phyloP scores from a whole-genome alignment of 2,888 invertebrate species.

The Muscina levida region DNA sequence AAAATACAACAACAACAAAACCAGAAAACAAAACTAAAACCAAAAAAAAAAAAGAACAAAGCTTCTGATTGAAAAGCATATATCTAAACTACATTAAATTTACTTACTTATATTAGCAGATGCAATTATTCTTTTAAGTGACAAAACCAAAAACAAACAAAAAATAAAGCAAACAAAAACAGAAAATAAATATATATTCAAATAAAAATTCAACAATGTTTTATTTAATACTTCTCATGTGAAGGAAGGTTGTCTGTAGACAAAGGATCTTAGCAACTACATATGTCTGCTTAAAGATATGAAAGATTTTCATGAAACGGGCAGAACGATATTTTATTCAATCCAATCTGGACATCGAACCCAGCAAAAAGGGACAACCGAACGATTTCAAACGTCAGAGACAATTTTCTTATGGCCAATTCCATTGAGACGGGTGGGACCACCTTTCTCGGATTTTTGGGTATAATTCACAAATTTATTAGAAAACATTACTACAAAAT shows the following conservation, averaged over 20 bases:
- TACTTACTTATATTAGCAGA: conserved; percentile 74
- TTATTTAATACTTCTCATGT: conserved; percentile 33
- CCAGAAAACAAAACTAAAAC: conserved; percentile 13
- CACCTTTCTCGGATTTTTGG: too few species aligned
- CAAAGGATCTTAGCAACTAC: too few species aligned
- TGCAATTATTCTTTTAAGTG: conserved; percentile 78
- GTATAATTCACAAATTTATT: too few species aligned
- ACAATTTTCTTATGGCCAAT: too few species aligned
- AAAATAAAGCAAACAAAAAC: conserved; percentile 58
- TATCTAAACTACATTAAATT: conserved; percentile 69
- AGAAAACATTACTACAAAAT: too few species aligned
- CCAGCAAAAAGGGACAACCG: too few species aligned
- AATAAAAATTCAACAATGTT: conserved; percentile 66
- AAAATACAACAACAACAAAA: conserved; percentile 23
- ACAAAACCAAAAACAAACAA: conserved; percentile 37
- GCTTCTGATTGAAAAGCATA: conserved; percentile 51
- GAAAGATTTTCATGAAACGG: too few species aligned
- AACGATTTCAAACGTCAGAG: too few species aligned
- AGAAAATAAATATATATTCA: conserved; percentile 63
- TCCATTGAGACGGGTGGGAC: too few species aligned
- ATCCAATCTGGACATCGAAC: too few species aligned
- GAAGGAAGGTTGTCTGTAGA: background rate
- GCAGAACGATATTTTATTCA: too few species aligned
- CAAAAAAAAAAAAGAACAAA: background rate
- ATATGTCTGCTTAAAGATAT: too few species aligned